Evolutionary conservation across 2,888 invertebrate species (phyloP), one percentile per base, ranked within the genome.

Genomic region (Mythimna impura): DNA sequence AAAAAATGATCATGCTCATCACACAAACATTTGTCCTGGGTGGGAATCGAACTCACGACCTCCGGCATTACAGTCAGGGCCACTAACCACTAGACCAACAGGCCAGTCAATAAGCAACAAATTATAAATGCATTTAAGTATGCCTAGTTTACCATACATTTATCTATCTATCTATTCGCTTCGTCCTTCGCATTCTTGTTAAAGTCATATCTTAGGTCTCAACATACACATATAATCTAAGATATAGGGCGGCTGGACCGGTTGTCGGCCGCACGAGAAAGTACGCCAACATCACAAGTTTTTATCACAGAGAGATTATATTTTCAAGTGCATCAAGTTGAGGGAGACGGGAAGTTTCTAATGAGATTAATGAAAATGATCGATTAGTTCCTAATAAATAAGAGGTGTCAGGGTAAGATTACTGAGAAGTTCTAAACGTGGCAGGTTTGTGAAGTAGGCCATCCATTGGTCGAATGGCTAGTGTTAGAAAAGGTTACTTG

Each of bases 231-330:
- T 60, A 68, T 66, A 69, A 30, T 4, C 43, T 66, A 65, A 67
- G 66, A 81, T 73, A 82, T 80, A 81, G 82, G 82, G 76, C 72
- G 66, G 1, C 60, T 34, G 72, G 72, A 82, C 81, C 82, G 81
- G 81, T 81, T 81, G 67, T 3, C 14, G 40, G 54, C 54, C 43
- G 58, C 54, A 22, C 76, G 82, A 76, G 81, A 81, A 82, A 81
- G 81, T 82, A 70, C 78, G 63, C 78, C 10, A 72, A 65, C 55
- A 70, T 70, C 72, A 76, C 65, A 67, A 25, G 76, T 79, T 82
- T 70, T 81, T 71, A 64, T 75, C 65, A 17, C 34, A 47, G 52
- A 40, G 34, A 81, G 52, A 66, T 78, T 73, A 62, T 75, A 74
- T 71, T 71, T 63, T 60, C 65, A 74, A 61, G 62, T 60, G 65